Evolutionary conservation across 1,140 invertebrate species (phyloP), one percentile per base, ranked within the genome.

Genomic region (Penaeus chinensis): DNA sequence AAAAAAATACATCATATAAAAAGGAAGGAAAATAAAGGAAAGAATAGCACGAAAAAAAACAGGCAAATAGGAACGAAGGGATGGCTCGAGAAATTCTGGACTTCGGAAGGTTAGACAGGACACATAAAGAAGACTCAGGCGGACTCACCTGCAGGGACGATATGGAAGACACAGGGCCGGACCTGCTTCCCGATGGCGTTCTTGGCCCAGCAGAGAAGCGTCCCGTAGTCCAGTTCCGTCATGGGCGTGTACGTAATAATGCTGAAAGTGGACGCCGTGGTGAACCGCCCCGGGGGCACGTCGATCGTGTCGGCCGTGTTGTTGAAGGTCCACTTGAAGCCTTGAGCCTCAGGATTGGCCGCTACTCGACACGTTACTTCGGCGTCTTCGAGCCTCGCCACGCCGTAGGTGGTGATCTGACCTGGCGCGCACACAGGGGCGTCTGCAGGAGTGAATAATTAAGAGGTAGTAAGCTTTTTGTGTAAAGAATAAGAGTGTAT

Each of bases 291-390:
- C 37, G 95, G 93, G 16, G 96, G 94, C 71, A 97, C 93, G 91
- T 96, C 95, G 0, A 95, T 95, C 91, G 96, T 94, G 91, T 97
- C 96, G 16, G 96, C 96, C 69, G 96, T 96, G 91, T 96, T 96
- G 93, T 97, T 97, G 93, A 97, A 97, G 69, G 96, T 96, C 96
- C 96, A 97, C 89, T 96, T 95, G 92, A 96, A 97, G 91, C 94
- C 95, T 89, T 95, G 94, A n/a, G 85, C 89, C 24, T 95, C 94
- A 18, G 97, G 97, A 91, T 97, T 96, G 88, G 96, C 95, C 90
- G 97, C 96, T 85, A 98, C 96, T 90, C 96, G 95, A 91, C 97
- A 98, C 89, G 95, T 94, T 86, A 98, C 92, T 66, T 94, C 94
- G 20, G 97, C 95, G 20, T 95, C 96, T 92, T 97, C 97, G 91